A percentile compares a stretch with the other conserved stretches of the same genome.
Conservation (phyloP, 2,797 vertebrate species). For the Poeciliopsis paucimaculata region DNA sequence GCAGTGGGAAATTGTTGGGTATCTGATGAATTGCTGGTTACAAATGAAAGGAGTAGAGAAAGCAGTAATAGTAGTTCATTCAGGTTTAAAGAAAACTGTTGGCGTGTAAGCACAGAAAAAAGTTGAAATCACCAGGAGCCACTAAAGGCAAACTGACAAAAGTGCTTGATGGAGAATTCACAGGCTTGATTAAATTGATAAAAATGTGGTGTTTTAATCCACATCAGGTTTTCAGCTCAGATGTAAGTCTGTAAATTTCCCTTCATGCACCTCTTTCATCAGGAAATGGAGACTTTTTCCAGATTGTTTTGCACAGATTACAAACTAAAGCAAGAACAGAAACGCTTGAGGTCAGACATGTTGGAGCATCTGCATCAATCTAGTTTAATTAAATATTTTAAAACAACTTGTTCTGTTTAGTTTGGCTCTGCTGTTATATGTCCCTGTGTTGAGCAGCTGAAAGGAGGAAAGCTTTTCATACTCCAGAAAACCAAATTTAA, state of each 20-base stretch:
- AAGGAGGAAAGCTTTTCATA: neutral
- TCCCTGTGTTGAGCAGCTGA: neutral
- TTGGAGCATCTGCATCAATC: neutral
- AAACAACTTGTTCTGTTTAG: neutral
- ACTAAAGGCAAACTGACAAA: neutral
- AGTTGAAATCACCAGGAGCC: neutral
- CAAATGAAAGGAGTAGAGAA: neutral
- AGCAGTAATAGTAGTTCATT: neutral
- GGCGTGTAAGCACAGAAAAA: neutral
- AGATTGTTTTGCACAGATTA: neutral
- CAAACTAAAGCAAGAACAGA: neutral
- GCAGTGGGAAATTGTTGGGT: neutral
- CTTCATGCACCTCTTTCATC: neutral
- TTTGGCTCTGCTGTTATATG: neutral
- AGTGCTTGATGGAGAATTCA: neutral
- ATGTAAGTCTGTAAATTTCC: neutral
- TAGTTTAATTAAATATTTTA: neutral
- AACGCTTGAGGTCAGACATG: neutral
- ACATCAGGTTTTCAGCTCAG: neutral
- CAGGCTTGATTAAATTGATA: neutral
- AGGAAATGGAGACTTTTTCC: neutral
- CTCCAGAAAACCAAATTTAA: neutral
- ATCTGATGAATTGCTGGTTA: neutral
- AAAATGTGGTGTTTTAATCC: neutral
- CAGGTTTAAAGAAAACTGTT: neutral